Evolutionary conservation across 2,113 vertebrate species (phyloP).

Genomic region (Felis catus): F.catus_Fca126_mat1.0 CM031417.1:119461001-119461500

Average conservation of each 20-base stretch:
- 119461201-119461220: too few species aligned
- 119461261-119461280: slow-evolving; percentile 90
- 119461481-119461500: background rate
- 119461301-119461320: slow-evolving; percentile 80
- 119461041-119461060: background rate
- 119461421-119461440: slow-evolving; percentile 96
- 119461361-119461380: slow-evolving; percentile 86
- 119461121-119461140: background rate
- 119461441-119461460: slow-evolving; percentile 95
- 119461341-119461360: slow-evolving; percentile 75
- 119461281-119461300: slow-evolving; percentile 92
- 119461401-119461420: slow-evolving; percentile 93
- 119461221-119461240: fast-evolving
- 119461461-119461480: slow-evolving; percentile 92
- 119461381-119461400: slow-evolving; percentile 97
- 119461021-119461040: background rate
- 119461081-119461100: background rate
- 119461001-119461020: background rate
- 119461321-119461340: slow-evolving; percentile 38
- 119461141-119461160: too few species aligned
- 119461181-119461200: background rate
- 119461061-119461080: too few species aligned
- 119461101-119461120: background rate
- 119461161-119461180: background rate
- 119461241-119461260: slow-evolving; percentile 63